phyloP scores from a whole-genome alignment of 2,888 invertebrate genomes.

The Luperina nickerlii region DNA sequence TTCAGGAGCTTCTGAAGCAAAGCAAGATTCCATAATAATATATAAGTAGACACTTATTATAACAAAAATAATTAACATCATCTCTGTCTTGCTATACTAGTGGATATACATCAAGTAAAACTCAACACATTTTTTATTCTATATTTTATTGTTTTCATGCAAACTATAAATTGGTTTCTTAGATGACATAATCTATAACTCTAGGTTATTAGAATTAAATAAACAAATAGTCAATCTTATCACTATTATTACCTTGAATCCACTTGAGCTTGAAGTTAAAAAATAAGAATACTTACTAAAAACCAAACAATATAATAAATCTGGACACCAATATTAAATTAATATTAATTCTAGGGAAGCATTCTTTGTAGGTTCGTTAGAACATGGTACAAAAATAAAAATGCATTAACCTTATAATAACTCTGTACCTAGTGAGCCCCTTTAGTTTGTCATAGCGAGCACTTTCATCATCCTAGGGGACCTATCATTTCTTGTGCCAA shows the following conservation, averaged over 20 bases:
- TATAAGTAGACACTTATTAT: background rate
- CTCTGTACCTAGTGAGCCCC: background rate
- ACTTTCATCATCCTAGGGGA: no score
- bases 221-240: conserved; percentile 20
- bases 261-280: conserved; percentile 29
- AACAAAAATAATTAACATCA: background rate
- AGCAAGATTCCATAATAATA: background rate
- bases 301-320: background rate
- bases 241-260: background rate
- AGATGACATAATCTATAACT: background rate
- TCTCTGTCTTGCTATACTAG: background rate
- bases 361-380: background rate
- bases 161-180: background rate
- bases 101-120: conserved; percentile 22
- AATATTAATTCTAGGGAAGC: background rate
- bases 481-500: background rate
- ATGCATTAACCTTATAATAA: background rate
- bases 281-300: background rate
- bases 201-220: background rate
- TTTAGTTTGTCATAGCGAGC: background rate
- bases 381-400: background rate
- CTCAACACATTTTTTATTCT: background rate
- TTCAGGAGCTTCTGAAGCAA: background rate
- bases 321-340: conserved; percentile 25
- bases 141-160: background rate